phyloP scores from a whole-genome alignment of 2,888 invertebrate species.

The Heliconius sara region DNA sequence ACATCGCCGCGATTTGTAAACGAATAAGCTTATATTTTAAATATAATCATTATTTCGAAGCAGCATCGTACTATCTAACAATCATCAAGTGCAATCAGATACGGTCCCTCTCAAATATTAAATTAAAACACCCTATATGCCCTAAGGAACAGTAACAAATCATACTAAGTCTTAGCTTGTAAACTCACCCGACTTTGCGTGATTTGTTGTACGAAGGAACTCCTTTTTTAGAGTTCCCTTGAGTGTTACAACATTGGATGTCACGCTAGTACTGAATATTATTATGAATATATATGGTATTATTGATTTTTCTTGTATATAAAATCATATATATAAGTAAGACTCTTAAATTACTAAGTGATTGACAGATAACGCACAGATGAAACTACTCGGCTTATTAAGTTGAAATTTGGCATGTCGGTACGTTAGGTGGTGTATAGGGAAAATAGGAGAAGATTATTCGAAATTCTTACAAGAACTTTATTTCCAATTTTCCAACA shows the following conservation, averaged over 20 bases:
- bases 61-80: background rate
- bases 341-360: too few species aligned
- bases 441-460: too few species aligned
- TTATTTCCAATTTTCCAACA: too few species aligned
- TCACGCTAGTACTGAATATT: background rate
- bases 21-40: background rate
- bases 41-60: background rate
- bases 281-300: too few species aligned
- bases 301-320: background rate
- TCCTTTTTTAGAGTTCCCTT: slow-evolving; percentile 52
- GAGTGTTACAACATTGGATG: background rate
- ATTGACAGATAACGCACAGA: background rate
- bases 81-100: background rate
- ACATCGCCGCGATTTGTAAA: background rate
- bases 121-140: slow-evolving; percentile 52
- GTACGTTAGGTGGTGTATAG: too few species aligned
- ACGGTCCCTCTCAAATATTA: background rate
- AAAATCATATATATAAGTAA: too few species aligned
- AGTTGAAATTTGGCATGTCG: background rate
- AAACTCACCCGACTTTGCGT: slow-evolving; percentile 60
- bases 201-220: slow-evolving; percentile 63
- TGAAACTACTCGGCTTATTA: background rate
- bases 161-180: slow-evolving; percentile 64
- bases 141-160: slow-evolving; percentile 58
- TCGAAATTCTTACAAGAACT: too few species aligned